Evolutionary conservation across 2,888 invertebrate species (phyloP).

Genomic region (Cantharis rufa): DNA sequence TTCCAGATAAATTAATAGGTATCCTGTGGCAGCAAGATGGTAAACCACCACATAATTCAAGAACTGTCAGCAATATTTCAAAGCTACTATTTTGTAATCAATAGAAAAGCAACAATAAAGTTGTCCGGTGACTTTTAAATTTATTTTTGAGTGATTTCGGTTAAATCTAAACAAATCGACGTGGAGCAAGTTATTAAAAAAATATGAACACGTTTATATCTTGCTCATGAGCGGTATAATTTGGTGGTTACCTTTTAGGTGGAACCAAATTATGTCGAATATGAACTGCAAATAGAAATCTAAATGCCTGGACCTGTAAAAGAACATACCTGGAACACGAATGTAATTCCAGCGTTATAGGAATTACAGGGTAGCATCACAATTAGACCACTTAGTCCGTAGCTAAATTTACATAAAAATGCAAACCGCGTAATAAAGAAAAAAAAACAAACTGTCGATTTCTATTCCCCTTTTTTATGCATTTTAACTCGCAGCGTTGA

Average conservation of each 20-base stretch:
- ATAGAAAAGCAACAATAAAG: not conserved
- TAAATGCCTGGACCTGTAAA: slow-evolving; percentile 22
- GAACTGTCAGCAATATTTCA: not conserved
- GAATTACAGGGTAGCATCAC: slow-evolving; percentile 30
- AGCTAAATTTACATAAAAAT: slow-evolving; percentile 30
- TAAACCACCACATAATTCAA: not conserved
- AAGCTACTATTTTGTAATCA: not conserved
- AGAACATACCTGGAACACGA: slow-evolving; percentile 28
- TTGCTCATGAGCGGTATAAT: not conserved
- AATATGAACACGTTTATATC: not conserved
- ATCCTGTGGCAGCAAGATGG: not conserved
- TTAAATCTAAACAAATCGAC: not conserved
- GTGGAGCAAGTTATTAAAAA: not conserved
- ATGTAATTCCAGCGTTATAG: slow-evolving; percentile 30
- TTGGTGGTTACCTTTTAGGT: not conserved
- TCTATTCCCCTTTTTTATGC: slow-evolving; percentile 26
- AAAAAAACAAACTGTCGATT: slow-evolving; percentile 30
- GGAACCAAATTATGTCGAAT: slow-evolving; percentile 3
- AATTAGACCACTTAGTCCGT: slow-evolving; percentile 32
- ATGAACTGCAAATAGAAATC: slow-evolving; percentile 27
- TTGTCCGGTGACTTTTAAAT: not conserved
- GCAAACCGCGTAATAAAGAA: slow-evolving; percentile 30
- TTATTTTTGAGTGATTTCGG: not conserved
- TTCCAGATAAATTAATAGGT: not conserved
- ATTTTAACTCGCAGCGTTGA: slow-evolving; percentile 19